Evolutionary conservation across 2,888 invertebrate genomes (phyloP).

Genomic region (Troglohyphantes excavatus): DNA sequence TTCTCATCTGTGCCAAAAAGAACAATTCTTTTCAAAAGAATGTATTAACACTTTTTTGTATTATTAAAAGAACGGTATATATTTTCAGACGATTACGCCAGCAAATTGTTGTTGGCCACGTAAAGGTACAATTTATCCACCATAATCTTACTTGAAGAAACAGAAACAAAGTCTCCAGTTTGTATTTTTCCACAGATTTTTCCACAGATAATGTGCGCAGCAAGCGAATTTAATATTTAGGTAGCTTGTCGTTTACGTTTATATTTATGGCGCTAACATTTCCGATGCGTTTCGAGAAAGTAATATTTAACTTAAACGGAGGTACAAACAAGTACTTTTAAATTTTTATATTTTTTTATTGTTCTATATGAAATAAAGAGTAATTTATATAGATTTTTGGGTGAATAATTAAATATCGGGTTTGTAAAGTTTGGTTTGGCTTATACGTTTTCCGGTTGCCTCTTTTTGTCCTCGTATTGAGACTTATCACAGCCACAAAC

Average conservation of each 20-base stretch:
- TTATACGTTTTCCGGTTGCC: no score
- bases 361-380: no score
- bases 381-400: no score
- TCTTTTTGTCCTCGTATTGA: no score
- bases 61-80: background rate
- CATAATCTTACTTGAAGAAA: background rate
- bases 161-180: background rate
- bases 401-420: no score
- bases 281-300: no score
- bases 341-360: no score
- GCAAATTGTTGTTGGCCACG: conserved; percentile 17
- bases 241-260: background rate
- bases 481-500: no score
- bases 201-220: background rate
- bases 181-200: no score
- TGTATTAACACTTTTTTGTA: conserved; percentile 44
- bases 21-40: conserved; percentile 12
- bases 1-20: conserved; percentile 25
- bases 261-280: background rate
- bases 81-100: conserved; percentile 30
- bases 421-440: no score
- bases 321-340: no score
- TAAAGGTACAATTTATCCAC: conserved; percentile 7
- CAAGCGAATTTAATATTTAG: background rate
- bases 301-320: no score